Evolutionary conservation across 1,140 invertebrate genomes (phyloP), one percentile per base, ranked within the genome.

Genomic region (Conus betulinus): DNA sequence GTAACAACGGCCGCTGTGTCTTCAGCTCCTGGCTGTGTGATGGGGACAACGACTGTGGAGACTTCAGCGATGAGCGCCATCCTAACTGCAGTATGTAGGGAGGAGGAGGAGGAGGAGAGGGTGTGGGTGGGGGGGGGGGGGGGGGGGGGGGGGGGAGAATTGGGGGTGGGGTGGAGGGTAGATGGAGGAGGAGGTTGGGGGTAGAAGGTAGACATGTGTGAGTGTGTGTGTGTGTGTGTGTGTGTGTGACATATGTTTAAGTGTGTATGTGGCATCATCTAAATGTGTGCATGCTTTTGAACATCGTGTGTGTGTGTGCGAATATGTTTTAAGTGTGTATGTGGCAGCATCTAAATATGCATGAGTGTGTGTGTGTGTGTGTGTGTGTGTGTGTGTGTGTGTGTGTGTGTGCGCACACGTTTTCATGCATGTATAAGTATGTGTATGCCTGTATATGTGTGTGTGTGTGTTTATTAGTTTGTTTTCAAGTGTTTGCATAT

Each of bases 1-100:
- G 98, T 95, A 97, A 97, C 91, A 98, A 97, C 85, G 76, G 90
- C 7, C 86, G 86, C 5, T 94, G 94, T 90, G 92, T 94, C 25
- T 84, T 90, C 13, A n/a, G 39, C 1, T 76, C 78, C 11, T 91
- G 90, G 91, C 27, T 53, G 53, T 92, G 91, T 86, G 91, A 92
- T 57, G 81, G 85, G 39, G 91, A 92, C 60, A 78, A 91, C 71
- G 91, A 92, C 76, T 91, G 91, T 83, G 23, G 74, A 15, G 91
- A 92, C 84, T n/a, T 15, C 10, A 89, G 88, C 78, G 93, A 93
- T 90, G 92, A 93, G 27, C 27, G 5, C 15, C 25, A n/a, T 51
- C n/a, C 67, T 74, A 78, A 78, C 39, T 78, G 76, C 76, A 17
- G 76, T 78, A 39, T 7, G 76, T 11, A 39, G 71, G n/a, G 71